Conservation (phyloP, 1,140 invertebrate genomes). For the Ooceraea biroi region DNA sequence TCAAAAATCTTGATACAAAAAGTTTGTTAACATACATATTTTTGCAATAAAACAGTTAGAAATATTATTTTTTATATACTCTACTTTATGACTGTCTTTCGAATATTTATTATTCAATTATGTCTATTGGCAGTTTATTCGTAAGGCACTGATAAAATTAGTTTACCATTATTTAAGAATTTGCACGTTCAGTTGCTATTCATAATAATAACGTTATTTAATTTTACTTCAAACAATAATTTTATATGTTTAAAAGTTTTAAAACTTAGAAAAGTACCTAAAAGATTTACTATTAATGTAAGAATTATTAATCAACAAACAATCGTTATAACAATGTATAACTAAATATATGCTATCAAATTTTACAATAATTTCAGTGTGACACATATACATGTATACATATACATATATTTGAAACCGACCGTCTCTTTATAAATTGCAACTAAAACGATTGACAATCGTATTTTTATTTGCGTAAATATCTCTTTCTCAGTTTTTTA, state of each 20-base stretch:
- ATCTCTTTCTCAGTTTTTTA: slow-evolving; percentile 20
- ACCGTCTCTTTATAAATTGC: slow-evolving; percentile 31
- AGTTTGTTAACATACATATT: not conserved
- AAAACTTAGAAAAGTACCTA: slow-evolving; percentile 14
- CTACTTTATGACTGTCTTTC: not conserved
- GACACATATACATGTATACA: too few relatives aligned
- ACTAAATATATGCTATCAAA: not conserved
- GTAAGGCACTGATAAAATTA: slow-evolving; percentile 1
- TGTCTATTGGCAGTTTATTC: slow-evolving; percentile 30
- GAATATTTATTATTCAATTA: slow-evolving; percentile 26
- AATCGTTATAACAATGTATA: slow-evolving; percentile 7
- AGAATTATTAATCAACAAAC: slow-evolving; percentile 34
- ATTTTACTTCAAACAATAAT: slow-evolving; percentile 17
- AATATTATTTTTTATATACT: not conserved
- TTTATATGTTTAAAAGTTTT: not conserved
- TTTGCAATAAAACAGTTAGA: slow-evolving; percentile 5
- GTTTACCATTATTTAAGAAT: not conserved
- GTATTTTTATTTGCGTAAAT: slow-evolving; percentile 9
- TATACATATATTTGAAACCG: slow-evolving; percentile 10
- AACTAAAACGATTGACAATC: slow-evolving; percentile 16
- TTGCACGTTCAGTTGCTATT: not conserved
- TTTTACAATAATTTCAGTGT: slow-evolving; percentile 40
- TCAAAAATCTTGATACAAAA: slow-evolving; percentile 43
- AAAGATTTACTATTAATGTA: slow-evolving; percentile 2
- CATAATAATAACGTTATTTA: slow-evolving; percentile 5